Evolutionary conservation across 2,113 vertebrate species (phyloP).

Genomic region (Paracanthobrama guichenoti): DNA sequence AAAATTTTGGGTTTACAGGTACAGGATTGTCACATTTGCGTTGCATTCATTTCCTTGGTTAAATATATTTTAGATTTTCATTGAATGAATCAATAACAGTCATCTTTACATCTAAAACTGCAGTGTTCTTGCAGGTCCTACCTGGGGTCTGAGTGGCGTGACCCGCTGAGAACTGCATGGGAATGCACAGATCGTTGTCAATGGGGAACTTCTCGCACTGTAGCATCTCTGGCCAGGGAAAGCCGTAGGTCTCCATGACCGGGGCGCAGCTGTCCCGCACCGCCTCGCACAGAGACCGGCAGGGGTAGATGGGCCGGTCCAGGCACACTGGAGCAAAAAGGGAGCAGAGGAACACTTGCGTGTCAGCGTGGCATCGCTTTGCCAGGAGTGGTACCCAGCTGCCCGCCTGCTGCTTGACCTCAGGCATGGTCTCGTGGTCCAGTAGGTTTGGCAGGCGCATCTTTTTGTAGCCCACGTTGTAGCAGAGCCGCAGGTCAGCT

Average conservation of each 20-base stretch:
- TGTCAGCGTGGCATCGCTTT: constrained; percentile 92
- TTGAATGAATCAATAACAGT: not conserved
- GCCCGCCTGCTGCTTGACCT: constrained; percentile 94
- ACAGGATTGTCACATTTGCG: no score
- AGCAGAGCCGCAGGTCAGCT: constrained; percentile 90
- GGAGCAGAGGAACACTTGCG: constrained; percentile 95
- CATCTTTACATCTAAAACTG: not conserved
- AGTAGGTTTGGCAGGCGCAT: constrained; percentile 97
- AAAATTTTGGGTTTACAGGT: not conserved
- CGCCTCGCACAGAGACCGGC: constrained; percentile 91
- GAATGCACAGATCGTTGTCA: constrained; percentile 95
- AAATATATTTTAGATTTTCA: not conserved
- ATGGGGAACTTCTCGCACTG: constrained; percentile 93
- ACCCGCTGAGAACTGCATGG: constrained; percentile 87
- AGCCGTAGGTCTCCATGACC: constrained; percentile 98
- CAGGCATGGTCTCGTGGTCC: constrained; percentile 94
- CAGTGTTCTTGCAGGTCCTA: constrained; percentile 63
- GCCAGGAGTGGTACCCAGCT: constrained; percentile 97
- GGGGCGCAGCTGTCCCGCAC: constrained; percentile 93
- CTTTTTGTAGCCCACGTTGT: constrained; percentile 94
- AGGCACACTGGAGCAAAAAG: constrained; percentile 91
- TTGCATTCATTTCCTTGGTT: not conserved
- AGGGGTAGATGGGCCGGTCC: constrained; percentile 88
- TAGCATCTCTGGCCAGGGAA: constrained; percentile 98
- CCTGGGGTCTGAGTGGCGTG: constrained; percentile 88